These are phyloP conservation scores for Amblyraja radiata DNA, from an alignment of 2,797 vertebrate species.

Conservation along the genomic window DNA sequence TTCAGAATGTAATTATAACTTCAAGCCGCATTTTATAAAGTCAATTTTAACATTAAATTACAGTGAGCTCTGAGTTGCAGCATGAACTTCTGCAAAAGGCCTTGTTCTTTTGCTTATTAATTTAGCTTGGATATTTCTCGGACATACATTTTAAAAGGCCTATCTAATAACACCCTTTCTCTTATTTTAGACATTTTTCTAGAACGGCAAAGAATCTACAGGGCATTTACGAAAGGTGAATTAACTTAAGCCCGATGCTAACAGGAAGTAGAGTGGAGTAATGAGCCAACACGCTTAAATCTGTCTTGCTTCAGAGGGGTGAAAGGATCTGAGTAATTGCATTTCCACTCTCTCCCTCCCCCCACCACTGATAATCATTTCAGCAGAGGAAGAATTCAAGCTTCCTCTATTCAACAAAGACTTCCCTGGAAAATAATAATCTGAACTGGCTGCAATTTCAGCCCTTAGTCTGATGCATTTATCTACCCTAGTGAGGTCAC, in stretches of 20 bases:
- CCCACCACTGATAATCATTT: constrained; percentile 58
- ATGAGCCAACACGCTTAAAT: constrained; percentile 36
- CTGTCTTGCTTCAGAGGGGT: constrained; percentile 35
- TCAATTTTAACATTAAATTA: no score
- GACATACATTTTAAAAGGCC: background rate
- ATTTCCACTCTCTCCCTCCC: constrained; percentile 46
- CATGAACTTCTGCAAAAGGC: no score
- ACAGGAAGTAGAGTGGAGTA: constrained; percentile 35
- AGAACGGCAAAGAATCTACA: background rate
- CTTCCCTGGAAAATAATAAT: constrained; percentile 52
- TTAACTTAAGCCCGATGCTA: constrained; percentile 11
- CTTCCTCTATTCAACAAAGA: constrained; percentile 56
- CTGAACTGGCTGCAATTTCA: constrained; percentile 60
- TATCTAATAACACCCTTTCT: background rate
- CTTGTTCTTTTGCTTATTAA: background rate
- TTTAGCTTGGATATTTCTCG: background rate
- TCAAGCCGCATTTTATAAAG: no score
- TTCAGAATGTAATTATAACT: background rate
- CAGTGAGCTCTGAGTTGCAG: no score
- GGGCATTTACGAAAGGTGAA: background rate
- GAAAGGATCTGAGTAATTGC: constrained; percentile 51
- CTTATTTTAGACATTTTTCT: constrained; percentile 6
- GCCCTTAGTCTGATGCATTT: constrained; percentile 51
- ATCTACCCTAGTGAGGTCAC: constrained; percentile 53
- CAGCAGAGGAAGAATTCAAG: constrained; percentile 52